Evolutionary conservation across 2,113 vertebrate genomes (phyloP), one percentile per base, ranked within the genome.

Genomic region (Sander lucioperca): DNA sequence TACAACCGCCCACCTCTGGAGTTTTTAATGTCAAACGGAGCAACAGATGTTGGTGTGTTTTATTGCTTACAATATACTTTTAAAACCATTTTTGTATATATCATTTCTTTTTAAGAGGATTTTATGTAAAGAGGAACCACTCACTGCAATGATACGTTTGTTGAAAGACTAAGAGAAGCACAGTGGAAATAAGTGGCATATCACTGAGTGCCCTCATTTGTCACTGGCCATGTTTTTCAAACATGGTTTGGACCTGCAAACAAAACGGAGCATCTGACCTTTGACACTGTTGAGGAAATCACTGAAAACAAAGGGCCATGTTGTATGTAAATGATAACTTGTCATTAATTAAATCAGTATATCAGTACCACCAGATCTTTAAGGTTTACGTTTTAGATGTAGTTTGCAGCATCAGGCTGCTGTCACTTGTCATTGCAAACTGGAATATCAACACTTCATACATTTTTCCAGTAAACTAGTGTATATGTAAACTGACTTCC

Each of bases 361-460:
- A 51, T 77, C 19, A 13, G 9, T 47, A 61, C 58, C 71, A 84
- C 18, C 59, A 82, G 4, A 69, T 50, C 21, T 69, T 61, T 36
- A 48, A 56, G 65, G 74, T 85, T 88, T 82, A 84, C 71, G 64
- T 77, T 54, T 77, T 53, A 45, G 11, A 36, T 57, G 2, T 73
- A 21, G 25, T 47, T 54, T 70, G 11, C 30, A 48, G 8, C 43
- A 3, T 43, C 18, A 9, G 0, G 10, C 18, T 66, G 30, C 18
- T 72, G 51, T 85, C 53, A 57, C 30, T 61, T 33, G 19, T 15
- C 27, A 58, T 33, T 48, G 58, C 23, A 64, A 63, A 61, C 18
- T 71, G 14, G 8, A 25, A 53, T 76, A 23, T 16, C 50, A 61
- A 63, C 2, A 30, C 43, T 12, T 77, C 1, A 4, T 6, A 6